Conservation (phyloP, 2,113 vertebrate genomes). For the Pelusios castaneus region DNA sequence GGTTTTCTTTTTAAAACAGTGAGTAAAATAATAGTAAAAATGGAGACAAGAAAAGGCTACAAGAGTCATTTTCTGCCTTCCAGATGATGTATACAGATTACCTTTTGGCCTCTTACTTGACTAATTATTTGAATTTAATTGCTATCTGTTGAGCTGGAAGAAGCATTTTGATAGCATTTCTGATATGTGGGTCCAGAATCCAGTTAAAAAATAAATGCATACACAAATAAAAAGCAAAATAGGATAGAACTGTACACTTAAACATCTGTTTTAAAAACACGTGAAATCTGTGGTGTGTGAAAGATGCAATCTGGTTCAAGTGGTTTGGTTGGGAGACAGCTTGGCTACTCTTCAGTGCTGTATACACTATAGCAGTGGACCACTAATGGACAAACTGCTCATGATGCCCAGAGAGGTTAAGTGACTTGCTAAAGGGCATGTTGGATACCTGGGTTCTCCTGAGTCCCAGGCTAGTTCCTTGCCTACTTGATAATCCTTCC, state of each 20-base stretch:
- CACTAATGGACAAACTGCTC: conserved; percentile 18
- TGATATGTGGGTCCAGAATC: not conserved
- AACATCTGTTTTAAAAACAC: conserved; percentile 40
- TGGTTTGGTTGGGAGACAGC: not conserved
- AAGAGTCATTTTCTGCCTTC: conserved; percentile 28
- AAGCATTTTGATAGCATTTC: not conserved
- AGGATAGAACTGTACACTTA: not conserved
- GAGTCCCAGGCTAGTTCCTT: not conserved
- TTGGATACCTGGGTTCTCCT: not conserved
- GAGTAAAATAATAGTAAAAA: conserved; percentile 32
- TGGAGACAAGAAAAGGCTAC: conserved; percentile 43
- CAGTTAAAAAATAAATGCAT: not conserved
- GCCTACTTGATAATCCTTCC: not conserved
- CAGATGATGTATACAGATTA: conserved; percentile 27
- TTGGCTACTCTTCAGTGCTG: conserved; percentile 17
- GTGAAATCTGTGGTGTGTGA: conserved; percentile 34
- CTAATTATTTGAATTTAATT: conserved; percentile 51
- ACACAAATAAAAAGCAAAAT: not conserved
- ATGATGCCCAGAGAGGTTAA: not conserved
- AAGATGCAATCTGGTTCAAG: conserved; percentile 31
- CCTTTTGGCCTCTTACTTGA: not conserved
- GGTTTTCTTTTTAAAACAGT: conserved; percentile 45
- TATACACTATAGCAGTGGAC: conserved; percentile 24
- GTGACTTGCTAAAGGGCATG: not conserved
- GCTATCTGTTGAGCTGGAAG: conserved; percentile 32